These are phyloP conservation scores for Raja brachyura DNA, from an alignment of 2,113 vertebrate genomes.

Conservation along the genomic window DNA sequence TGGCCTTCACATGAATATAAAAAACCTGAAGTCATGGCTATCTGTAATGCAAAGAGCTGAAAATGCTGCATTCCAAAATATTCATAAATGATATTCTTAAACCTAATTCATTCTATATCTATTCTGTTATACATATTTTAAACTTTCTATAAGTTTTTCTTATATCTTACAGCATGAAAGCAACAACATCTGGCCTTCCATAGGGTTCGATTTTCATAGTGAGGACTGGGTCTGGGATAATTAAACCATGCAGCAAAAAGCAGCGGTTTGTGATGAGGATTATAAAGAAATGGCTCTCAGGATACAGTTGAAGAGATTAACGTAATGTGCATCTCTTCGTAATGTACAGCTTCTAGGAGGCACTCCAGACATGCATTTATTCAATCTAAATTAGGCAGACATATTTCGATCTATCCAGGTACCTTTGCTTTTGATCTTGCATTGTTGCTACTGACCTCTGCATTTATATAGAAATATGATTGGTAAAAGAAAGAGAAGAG, in stretches of 20 bases:
- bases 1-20: constrained; percentile 22
- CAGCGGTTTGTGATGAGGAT: constrained; percentile 56
- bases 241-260: constrained; percentile 57
- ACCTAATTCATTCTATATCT: constrained; percentile 11
- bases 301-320: constrained; percentile 58
- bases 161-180: constrained; percentile 26
- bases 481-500: constrained; percentile 31
- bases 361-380: constrained; percentile 52
- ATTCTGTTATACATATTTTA: constrained; percentile 34
- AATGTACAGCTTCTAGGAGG: constrained; percentile 55
- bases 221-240: constrained; percentile 31
- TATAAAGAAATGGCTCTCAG: constrained; percentile 60
- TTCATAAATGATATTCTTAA: not conserved
- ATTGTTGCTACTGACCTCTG: constrained; percentile 48
- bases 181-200: constrained; percentile 37
- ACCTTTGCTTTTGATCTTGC: constrained; percentile 54
- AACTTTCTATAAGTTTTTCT: constrained; percentile 39
- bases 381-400: constrained; percentile 55
- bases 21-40: constrained; percentile 38
- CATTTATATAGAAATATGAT: constrained; percentile 39
- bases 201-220: constrained; percentile 30
- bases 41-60: not conserved
- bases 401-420: constrained; percentile 53
- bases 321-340: constrained; percentile 54
- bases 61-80: not conserved